These are phyloP conservation scores for Rhea americana DNA, from an alignment of 2,113 vertebrate genomes.

Conservation along the genomic window DNA sequence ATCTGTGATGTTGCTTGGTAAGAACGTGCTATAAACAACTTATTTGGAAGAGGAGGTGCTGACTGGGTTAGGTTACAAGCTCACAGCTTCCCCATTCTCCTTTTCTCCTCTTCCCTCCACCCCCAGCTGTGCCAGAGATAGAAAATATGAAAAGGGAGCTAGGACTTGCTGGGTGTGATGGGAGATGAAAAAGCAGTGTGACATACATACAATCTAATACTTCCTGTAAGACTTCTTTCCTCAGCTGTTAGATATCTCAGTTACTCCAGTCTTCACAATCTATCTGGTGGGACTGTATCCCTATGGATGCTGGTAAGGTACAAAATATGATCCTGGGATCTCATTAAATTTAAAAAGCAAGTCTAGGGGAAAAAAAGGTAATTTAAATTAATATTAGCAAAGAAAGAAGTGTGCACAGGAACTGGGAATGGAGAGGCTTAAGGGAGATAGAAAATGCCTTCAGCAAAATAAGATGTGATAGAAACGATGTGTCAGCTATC, in stretches of 20 bases:
- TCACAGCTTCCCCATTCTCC: background rate
- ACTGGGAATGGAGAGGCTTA: conserved; percentile 37
- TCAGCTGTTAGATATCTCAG: background rate
- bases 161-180: background rate
- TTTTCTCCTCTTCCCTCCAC: background rate
- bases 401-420: background rate
- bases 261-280: background rate
- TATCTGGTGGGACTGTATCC: background rate
- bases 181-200: background rate
- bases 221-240: background rate
- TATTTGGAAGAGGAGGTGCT: background rate
- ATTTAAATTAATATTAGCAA: conserved; percentile 58
- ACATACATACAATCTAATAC: rapidly evolving
- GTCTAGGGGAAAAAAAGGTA: background rate
- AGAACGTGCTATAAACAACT: background rate
- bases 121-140: background rate
- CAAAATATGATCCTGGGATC: background rate
- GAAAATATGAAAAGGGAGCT: background rate
- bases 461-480: conserved; percentile 65
- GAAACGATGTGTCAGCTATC: conserved; percentile 70
- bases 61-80: background rate
- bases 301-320: background rate
- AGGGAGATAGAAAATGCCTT: conserved; percentile 51
- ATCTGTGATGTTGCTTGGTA: background rate
- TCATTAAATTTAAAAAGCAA: conserved; percentile 41